These are phyloP conservation scores for Lepidostoma basale DNA, from an alignment of 1,140 invertebrate species.

Conservation along the genomic window DNA sequence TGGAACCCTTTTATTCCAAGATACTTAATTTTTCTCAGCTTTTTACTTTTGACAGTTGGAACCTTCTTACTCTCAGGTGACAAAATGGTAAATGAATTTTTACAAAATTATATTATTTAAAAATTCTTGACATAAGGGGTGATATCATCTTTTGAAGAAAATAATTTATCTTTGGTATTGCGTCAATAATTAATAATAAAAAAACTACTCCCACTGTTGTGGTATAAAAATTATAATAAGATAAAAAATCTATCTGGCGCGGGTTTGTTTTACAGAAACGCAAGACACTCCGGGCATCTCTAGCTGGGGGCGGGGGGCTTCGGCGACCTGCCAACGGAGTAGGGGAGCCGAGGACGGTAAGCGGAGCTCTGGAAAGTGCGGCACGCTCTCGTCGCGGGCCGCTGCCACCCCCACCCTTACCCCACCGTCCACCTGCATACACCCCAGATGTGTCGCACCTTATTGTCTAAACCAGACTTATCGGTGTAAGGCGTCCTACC, in stretches of 20 bases:
- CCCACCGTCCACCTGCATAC: slow-evolving; percentile 68
- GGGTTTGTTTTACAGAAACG: slow-evolving; percentile 69
- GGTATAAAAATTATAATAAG: not conserved
- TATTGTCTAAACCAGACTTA: slow-evolving; percentile 69
- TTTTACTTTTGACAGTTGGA: too few relatives aligned
- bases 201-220: not conserved
- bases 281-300: slow-evolving; percentile 77
- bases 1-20: too few relatives aligned
- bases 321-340: slow-evolving; percentile 80
- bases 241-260: not conserved
- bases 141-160: too few relatives aligned
- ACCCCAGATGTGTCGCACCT: slow-evolving; percentile 72
- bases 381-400: slow-evolving; percentile 52
- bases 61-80: too few relatives aligned
- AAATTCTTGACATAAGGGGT: too few relatives aligned
- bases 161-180: too few relatives aligned
- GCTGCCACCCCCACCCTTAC: slow-evolving; percentile 67
- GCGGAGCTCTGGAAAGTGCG: slow-evolving; percentile 64
- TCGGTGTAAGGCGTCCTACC: too few relatives aligned
- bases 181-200: not conserved
- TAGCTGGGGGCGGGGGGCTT: slow-evolving; percentile 70
- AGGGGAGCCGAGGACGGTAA: slow-evolving; percentile 77
- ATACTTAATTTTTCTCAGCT: too few relatives aligned
- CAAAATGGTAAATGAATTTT: too few relatives aligned
- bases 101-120: too few relatives aligned